phyloP scores from a whole-genome alignment of 2,888 invertebrate genomes.

The Dynastes maya region DNA sequence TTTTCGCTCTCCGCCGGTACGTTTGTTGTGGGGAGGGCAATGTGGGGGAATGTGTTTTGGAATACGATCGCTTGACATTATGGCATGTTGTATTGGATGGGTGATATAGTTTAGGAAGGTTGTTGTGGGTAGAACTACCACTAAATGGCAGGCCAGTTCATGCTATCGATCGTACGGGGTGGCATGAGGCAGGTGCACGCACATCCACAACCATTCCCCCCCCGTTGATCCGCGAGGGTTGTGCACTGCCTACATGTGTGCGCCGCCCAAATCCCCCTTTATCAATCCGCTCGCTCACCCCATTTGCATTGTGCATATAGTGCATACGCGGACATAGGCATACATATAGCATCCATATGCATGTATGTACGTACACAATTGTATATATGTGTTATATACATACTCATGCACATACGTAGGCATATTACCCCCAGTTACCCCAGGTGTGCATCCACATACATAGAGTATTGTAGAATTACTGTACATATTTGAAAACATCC shows the following conservation, averaged over 20 bases:
- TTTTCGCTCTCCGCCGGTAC: slow-evolving; percentile 28
- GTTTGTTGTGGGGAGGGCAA: slow-evolving; percentile 14
- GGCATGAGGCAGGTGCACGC: slow-evolving; percentile 65
- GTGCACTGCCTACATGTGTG: slow-evolving; percentile 49
- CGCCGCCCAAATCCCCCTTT: slow-evolving; percentile 40
- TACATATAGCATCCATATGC: slow-evolving; percentile 5
- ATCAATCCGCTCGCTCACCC: slow-evolving; percentile 53
- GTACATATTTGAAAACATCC: too few species aligned
- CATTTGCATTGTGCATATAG: slow-evolving; percentile 56
- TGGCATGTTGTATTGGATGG: slow-evolving; percentile 55
- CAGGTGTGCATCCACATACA: slow-evolving; percentile 29
- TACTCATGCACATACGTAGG: slow-evolving; percentile 37
- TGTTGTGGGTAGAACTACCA: slow-evolving; percentile 58
- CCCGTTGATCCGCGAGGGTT: slow-evolving; percentile 60
- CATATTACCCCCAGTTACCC: slow-evolving; percentile 57
- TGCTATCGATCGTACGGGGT: slow-evolving; percentile 61
- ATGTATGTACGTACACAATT: neutral
- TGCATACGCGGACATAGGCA: slow-evolving; percentile 16
- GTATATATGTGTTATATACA: neutral
- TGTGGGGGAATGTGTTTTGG: slow-evolving; percentile 32
- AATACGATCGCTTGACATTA: slow-evolving; percentile 52
- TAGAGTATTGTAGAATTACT: too few species aligned
- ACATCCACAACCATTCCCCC: slow-evolving; percentile 62
- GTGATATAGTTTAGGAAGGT: slow-evolving; percentile 57
- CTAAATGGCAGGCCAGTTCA: slow-evolving; percentile 60